A percentile compares a stretch with the other conserved stretches of the same genome.
Evolutionary conservation across 2,113 vertebrate species (phyloP).

Genomic region (Damaliscus lunatus): DNA sequence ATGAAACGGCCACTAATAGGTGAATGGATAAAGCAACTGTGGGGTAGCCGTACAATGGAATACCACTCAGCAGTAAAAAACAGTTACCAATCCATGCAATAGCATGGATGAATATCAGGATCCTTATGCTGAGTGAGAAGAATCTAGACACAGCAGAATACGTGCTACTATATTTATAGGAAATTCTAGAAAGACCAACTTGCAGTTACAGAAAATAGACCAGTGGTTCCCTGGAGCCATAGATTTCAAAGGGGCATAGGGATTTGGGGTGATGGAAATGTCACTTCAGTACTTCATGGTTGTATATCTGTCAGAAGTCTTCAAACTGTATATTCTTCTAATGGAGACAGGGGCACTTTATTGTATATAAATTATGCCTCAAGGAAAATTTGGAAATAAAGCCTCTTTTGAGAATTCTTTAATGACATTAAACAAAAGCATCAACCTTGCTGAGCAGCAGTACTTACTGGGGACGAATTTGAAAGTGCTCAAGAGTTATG

Average conservation of each 20-base stretch:
- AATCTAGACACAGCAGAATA: not conserved
- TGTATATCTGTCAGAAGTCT: not conserved
- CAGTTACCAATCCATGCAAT: not conserved
- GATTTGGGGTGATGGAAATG: not conserved
- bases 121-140: not conserved
- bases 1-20: too few species aligned
- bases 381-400: not conserved
- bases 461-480: not conserved
- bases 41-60: too few species aligned
- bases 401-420: not conserved
- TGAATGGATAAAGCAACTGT: not conserved
- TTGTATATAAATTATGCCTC: not conserved
- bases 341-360: not conserved
- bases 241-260: not conserved
- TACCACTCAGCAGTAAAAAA: not conserved
- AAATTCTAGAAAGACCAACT: not conserved
- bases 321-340: not conserved
- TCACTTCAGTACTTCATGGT: not conserved
- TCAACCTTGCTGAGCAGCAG: not conserved
- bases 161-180: not conserved
- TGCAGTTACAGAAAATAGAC: not conserved
- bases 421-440: not conserved
- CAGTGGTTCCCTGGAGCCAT: too few species aligned
- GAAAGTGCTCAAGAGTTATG: not conserved
- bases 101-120: not conserved